phyloP scores from a whole-genome alignment of 2,113 vertebrate genomes.

The Gobius niger region DNA sequence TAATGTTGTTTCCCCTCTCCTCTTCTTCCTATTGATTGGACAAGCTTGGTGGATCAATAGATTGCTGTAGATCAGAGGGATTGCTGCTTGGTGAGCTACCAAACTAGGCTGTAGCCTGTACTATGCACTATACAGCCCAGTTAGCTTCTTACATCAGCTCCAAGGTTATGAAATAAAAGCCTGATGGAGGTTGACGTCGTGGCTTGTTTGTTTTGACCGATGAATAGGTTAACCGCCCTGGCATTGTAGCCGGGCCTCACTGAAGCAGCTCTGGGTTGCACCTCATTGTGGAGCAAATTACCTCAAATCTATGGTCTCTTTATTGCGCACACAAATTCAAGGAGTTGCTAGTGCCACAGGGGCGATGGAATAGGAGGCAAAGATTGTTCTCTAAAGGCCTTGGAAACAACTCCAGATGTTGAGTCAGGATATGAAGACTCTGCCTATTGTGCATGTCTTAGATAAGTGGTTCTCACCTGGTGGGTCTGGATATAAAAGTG shows the following conservation, averaged over 20 bases:
- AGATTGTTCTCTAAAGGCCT: slow-evolving; percentile 67
- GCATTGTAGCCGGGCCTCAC: slow-evolving; percentile 52
- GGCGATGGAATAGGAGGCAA: slow-evolving; percentile 43
- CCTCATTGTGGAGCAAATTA: slow-evolving; percentile 72
- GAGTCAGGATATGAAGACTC: too few species aligned
- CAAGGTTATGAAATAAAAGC: slow-evolving; percentile 66
- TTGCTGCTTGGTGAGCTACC: slow-evolving; percentile 52
- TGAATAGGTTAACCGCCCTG: slow-evolving; percentile 68
- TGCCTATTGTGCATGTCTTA: too few species aligned
- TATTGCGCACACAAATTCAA: slow-evolving; percentile 71
- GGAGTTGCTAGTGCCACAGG: slow-evolving; percentile 66
- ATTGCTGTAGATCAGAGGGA: slow-evolving; percentile 74
- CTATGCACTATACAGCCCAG: slow-evolving; percentile 44
- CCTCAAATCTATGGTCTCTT: slow-evolving; percentile 68
- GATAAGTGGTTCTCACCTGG: too few species aligned
- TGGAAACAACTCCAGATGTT: slow-evolving; percentile 4
- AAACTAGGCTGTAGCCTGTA: slow-evolving; percentile 22
- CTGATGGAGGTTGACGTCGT: slow-evolving; percentile 63
- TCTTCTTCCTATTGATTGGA: slow-evolving; percentile 72
- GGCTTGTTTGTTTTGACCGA: slow-evolving; percentile 73
- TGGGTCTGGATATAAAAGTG: too few species aligned
- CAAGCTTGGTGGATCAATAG: slow-evolving; percentile 70
- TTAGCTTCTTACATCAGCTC: slow-evolving; percentile 53
- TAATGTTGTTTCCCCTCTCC: slow-evolving; percentile 71
- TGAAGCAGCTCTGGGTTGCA: slow-evolving; percentile 51